phyloP scores from a whole-genome alignment of 2,113 vertebrate genomes.

The Diadophis punctatus region DNA sequence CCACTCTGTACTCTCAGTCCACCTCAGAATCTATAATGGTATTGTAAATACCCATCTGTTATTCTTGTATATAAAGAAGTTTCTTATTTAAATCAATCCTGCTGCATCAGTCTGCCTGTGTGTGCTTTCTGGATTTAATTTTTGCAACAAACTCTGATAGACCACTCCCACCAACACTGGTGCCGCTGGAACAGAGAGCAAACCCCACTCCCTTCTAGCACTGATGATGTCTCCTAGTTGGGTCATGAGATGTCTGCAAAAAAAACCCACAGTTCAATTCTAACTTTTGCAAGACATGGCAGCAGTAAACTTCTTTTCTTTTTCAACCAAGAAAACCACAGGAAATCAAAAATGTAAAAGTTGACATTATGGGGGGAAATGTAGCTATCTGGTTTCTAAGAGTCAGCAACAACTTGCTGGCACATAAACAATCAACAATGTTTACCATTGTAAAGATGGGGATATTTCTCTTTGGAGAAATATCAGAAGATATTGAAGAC shows the following conservation, averaged over 20 bases:
- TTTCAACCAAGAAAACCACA: not conserved
- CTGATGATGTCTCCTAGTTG: too few species aligned
- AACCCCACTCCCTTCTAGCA: too few species aligned
- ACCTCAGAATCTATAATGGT: too few species aligned
- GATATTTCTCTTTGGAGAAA: not conserved
- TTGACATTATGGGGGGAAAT: not conserved
- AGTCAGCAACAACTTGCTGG: not conserved
- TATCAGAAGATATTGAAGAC: not conserved
- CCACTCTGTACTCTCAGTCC: too few species aligned
- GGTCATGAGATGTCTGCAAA: not conserved
- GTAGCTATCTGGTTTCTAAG: not conserved
- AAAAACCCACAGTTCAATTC: too few species aligned
- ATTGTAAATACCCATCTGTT: too few species aligned
- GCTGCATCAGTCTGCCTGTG: too few species aligned
- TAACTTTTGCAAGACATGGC: not conserved
- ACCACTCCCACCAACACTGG: not conserved
- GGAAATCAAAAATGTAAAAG: not conserved
- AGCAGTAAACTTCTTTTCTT: not conserved
- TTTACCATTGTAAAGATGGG: not conserved
- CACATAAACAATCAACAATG: not conserved
- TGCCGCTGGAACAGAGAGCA: not conserved
- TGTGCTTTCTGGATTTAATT: too few species aligned
- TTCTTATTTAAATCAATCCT: too few species aligned
- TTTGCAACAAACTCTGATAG: too few species aligned
- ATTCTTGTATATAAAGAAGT: too few species aligned